Evolutionary conservation across 1,140 invertebrate species (phyloP).

Genomic region (Cotesia typhae): DNA sequence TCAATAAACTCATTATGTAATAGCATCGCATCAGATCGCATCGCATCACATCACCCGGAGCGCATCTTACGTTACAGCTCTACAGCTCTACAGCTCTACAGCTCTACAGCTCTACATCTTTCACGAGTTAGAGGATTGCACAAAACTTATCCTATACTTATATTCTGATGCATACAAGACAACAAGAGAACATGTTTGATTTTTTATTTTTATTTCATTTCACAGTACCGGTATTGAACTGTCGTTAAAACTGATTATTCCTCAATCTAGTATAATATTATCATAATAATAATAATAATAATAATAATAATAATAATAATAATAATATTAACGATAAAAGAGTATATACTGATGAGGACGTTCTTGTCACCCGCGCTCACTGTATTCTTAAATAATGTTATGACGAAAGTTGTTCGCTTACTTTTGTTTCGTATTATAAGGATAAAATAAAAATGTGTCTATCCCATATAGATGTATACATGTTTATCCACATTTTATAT

Average conservation of each 20-base stretch:
- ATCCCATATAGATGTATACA: too few relatives aligned
- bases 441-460: too few relatives aligned
- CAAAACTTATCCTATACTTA: constrained; percentile 46
- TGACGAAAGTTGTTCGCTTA: constrained; percentile 15
- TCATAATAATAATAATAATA: not conserved
- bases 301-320: not conserved
- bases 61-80: constrained; percentile 55
- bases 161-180: constrained; percentile 36
- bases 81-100: constrained; percentile 51
- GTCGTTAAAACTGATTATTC: constrained; percentile 3
- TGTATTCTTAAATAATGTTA: constrained; percentile 1
- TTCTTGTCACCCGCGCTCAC: constrained; percentile 8
- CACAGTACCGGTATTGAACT: not conserved
- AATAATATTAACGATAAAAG: not conserved
- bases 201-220: constrained; percentile 20
- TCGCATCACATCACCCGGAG: constrained; percentile 50
- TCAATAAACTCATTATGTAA: constrained; percentile 61
- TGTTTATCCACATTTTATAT: constrained; percentile 1
- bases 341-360: not conserved
- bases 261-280: not conserved
- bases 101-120: constrained; percentile 48
- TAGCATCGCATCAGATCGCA: constrained; percentile 48
- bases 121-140: constrained; percentile 57
- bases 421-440: not conserved
- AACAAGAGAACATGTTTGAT: constrained; percentile 42